Percentiles rank a stretch among this genome's conserved stretches.
These are phyloP conservation scores for Diploscapter pachys DNA, from an alignment of 1,140 invertebrate species.

Conservation along the genomic window DNA sequence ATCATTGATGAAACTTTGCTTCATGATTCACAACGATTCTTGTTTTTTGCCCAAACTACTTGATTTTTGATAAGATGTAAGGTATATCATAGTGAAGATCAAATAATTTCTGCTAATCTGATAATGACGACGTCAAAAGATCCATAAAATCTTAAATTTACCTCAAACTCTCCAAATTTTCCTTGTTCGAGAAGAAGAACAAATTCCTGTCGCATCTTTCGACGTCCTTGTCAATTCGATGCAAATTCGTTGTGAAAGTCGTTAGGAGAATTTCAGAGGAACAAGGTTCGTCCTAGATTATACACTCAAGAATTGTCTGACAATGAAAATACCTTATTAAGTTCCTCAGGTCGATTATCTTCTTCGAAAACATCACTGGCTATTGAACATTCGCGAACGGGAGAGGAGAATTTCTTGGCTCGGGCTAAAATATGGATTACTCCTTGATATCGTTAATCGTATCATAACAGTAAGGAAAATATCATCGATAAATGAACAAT, in stretches of 20 bases:
- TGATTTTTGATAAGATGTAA: too few relatives aligned
- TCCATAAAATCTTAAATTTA: background rate
- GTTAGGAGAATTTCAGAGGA: constrained; percentile 71
- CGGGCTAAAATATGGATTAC: too few relatives aligned
- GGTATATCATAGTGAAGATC: too few relatives aligned
- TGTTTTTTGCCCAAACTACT: too few relatives aligned
- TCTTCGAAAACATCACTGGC: constrained; percentile 55
- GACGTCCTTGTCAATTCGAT: constrained; percentile 92
- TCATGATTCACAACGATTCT: too few relatives aligned
- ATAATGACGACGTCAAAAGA: too few relatives aligned
- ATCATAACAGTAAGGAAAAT: too few relatives aligned
- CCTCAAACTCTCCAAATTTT: constrained; percentile 85
- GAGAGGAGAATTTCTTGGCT: constrained; percentile 8
- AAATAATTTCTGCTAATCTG: too few relatives aligned
- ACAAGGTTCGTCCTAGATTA: constrained; percentile 18
- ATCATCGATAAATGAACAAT: too few relatives aligned
- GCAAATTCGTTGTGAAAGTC: constrained; percentile 81
- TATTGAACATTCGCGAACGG: constrained; percentile 43
- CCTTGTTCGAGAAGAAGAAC: constrained; percentile 76
- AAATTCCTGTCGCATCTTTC: constrained; percentile 89
- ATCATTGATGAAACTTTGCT: too few relatives aligned
- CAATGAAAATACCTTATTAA: background rate
- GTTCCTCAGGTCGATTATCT: constrained; percentile 1
- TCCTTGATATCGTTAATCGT: too few relatives aligned
- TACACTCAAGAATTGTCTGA: background rate